A percentile compares a stretch with the other conserved stretches of the same genome.
Evolutionary conservation across 2,888 invertebrate species (phyloP).

Genomic region (Prosopocoilus inquinatus): DNA sequence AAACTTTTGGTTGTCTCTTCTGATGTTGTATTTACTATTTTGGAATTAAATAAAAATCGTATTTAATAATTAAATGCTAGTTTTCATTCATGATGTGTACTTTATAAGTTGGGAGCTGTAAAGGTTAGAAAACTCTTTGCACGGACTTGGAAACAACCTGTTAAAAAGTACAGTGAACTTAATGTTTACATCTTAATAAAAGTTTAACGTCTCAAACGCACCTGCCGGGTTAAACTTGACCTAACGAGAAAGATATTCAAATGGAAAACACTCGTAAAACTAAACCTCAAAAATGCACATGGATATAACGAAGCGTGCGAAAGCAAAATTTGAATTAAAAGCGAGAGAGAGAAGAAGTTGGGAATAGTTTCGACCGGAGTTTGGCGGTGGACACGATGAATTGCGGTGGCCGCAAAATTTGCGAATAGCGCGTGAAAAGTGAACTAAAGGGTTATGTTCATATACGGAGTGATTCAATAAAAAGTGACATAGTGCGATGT

Average conservation of each 20-base stretch:
- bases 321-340: conserved; percentile 21
- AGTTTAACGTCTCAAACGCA: conserved; percentile 1
- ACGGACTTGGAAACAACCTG: conserved; percentile 40
- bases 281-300: conserved; percentile 41
- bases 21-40: conserved; percentile 1
- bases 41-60: not conserved
- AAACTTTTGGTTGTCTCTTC: not conserved
- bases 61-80: not conserved
- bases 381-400: not conserved
- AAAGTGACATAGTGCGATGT: conserved; percentile 13
- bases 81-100: conserved; percentile 14
- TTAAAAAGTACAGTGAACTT: conserved; percentile 45
- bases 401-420: not conserved
- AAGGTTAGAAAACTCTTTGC: conserved; percentile 3
- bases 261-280: conserved; percentile 9
- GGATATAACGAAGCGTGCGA: conserved; percentile 36
- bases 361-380: not conserved
- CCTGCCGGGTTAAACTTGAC: conserved; percentile 4
- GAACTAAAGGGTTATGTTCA: conserved; percentile 20
- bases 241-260: not conserved
- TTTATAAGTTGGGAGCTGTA: not conserved
- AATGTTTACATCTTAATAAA: conserved; percentile 37
- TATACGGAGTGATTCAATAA: conserved; percentile 30
- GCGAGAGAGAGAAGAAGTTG: conserved; percentile 6
- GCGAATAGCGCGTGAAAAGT: not conserved